Base-by-base conservation (phyloP, 2,113 vertebrate genomes). In the Sorex fumeus region DNA sequence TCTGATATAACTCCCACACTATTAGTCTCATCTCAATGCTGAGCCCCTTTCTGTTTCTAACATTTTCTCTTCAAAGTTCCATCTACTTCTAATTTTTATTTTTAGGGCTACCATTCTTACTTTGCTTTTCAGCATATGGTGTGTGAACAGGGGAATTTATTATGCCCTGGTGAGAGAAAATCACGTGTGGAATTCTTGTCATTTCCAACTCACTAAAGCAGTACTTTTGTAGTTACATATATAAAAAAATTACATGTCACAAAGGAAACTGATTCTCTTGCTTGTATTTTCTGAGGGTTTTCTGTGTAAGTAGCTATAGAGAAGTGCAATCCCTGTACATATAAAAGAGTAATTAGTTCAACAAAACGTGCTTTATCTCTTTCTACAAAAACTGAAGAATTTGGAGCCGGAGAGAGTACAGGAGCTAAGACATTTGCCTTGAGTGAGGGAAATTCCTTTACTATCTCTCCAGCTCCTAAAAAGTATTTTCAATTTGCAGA, bases 41-140 rank as follows among this genome's bases (percentile, higher is more conserved):
- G 77, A 0, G 83, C 32, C 53, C 69, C 84, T 12, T 53, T 71
- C 84, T 13, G 6, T 47, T 88, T 23, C 67, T 6, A 86, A 0
- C 80, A 91, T 78, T 12, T 16, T 86, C 86, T 83, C 66, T 84
- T 93, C 82, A 8, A 23, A n/a, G 45, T 47, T 89, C 45, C 30
- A 12, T 72, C 25, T 43, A 32, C 76, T 81, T 75, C 32, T 86
- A 4, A 40, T 91, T 75, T 88, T 91, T 32, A 93, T 95, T 93
- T 97, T 93, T 80, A 95, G 95, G 88, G 60, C 94, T 74, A 93
- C 62, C 83, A 80, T 94, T 95, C 94, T 96, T 72, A 45, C 40
- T 64, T 62, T 91, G 89, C 88, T 84, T 96, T 90, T 67, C 87
- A 87, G 60, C 60, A 45, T 94, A 94, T 45, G 67, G 84, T 91